Evolutionary conservation across 2,113 vertebrate species (phyloP).

Genomic region (Misgurnus mizolepis): DNA sequence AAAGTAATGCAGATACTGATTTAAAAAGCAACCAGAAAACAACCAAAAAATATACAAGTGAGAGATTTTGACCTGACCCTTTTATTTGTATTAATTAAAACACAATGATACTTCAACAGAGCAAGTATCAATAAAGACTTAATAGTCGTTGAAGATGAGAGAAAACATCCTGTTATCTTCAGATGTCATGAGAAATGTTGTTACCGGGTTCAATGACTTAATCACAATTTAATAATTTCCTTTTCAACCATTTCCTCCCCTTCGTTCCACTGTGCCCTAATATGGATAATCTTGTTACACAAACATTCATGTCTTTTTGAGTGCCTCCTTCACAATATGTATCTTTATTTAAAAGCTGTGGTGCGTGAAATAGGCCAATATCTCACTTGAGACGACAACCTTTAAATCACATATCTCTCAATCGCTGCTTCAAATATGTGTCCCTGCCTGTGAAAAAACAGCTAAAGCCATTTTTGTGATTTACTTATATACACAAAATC

Average conservation of each 20-base stretch:
- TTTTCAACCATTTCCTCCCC: constrained; percentile 19
- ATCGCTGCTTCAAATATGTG: not conserved
- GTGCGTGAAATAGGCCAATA: constrained; percentile 7
- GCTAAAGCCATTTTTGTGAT: too few relatives aligned
- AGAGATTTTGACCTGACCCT: too few relatives aligned
- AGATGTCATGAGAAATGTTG: constrained; percentile 16
- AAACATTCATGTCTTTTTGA: constrained; percentile 2
- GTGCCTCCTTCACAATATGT: not conserved
- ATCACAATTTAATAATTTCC: constrained; percentile 31
- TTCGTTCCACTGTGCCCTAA: constrained; percentile 31
- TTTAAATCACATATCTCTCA: constrained; percentile 7
- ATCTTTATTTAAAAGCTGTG: constrained; percentile 26
- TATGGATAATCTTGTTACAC: constrained; percentile 33
- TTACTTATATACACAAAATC: too few relatives aligned
- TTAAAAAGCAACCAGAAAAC: too few relatives aligned
- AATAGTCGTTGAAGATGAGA: not conserved
- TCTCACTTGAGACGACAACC: not conserved
- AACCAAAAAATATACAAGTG: too few relatives aligned
- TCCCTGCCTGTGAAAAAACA: too few relatives aligned
- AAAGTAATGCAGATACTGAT: too few relatives aligned
- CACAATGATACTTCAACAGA: not conserved
- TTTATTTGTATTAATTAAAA: too few relatives aligned
- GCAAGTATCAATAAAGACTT: not conserved
- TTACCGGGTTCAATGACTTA: constrained; percentile 32
- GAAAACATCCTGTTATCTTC: constrained; percentile 29